These are phyloP conservation scores for Dendroctonus ponderosae DNA, from an alignment of 1,140 invertebrate species.

Conservation along the genomic window DNA sequence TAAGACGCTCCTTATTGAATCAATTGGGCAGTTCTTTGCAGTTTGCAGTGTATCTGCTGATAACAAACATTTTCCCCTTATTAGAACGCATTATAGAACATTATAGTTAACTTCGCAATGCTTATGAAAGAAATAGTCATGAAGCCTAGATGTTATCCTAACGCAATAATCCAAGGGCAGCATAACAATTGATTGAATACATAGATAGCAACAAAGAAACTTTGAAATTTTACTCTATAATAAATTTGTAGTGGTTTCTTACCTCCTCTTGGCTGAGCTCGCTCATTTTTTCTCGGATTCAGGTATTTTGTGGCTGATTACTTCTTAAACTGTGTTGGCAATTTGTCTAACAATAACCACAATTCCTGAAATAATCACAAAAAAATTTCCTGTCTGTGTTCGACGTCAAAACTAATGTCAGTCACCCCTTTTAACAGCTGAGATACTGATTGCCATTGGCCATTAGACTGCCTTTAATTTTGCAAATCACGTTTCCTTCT, in stretches of 20 bases:
- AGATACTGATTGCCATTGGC: conserved; percentile 37
- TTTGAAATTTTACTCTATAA: conserved; percentile 15
- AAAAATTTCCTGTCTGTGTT: conserved; percentile 34
- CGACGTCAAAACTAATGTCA: conserved; percentile 47
- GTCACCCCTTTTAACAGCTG: conserved; percentile 46
- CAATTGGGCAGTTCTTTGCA: background rate
- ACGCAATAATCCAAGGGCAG: conserved; percentile 2
- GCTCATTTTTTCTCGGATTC: conserved; percentile 55
- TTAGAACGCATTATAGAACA: background rate
- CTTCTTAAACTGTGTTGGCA: conserved; percentile 2
- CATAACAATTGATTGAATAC: conserved; percentile 10
- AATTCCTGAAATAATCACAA: conserved; percentile 35
- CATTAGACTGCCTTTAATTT: conserved; percentile 11
- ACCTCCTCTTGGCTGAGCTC: conserved; percentile 75
- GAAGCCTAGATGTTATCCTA: background rate
- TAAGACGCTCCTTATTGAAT: conserved; percentile 1
- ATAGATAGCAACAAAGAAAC: conserved; percentile 30
- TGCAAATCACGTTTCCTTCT: too few species aligned
- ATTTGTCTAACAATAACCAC: conserved; percentile 11
- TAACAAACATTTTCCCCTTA: background rate
- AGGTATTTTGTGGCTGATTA: conserved; percentile 4
- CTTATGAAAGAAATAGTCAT: background rate
- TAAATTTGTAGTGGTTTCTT: conserved; percentile 43
- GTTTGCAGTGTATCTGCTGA: background rate
- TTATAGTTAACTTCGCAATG: background rate